phyloP scores from a whole-genome alignment of 1,140 invertebrate species.

The Mercenaria mercenaria region DNA sequence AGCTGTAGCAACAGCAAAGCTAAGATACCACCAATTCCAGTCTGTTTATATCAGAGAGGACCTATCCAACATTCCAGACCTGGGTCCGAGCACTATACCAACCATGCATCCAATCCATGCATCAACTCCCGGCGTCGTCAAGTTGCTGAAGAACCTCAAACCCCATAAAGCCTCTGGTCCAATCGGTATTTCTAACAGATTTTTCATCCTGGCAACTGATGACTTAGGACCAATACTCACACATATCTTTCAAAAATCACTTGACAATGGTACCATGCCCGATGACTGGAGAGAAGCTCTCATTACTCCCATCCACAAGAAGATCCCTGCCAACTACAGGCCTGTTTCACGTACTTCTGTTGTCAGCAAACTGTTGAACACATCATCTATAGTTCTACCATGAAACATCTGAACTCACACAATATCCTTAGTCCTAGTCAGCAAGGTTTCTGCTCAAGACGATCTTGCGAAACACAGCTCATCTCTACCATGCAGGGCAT shows the following conservation, averaged over 20 bases:
- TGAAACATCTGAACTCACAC: conserved; percentile 41
- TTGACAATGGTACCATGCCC: conserved; percentile 39
- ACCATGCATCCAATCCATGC: conserved; percentile 7
- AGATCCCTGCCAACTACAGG: conserved; percentile 48
- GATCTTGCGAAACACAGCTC: conserved; percentile 55
- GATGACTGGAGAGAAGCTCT: conserved; percentile 55
- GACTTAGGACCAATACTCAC: conserved; percentile 54
- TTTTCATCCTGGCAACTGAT: background rate
- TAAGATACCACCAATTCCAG: conserved; percentile 36
- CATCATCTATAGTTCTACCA: conserved; percentile 53
- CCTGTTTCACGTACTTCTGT: conserved; percentile 65
- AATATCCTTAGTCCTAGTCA: conserved; percentile 50
- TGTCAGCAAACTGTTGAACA: conserved; percentile 63
- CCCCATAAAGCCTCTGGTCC: conserved; percentile 60
- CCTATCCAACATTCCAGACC: no score
- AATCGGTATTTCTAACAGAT: no score
- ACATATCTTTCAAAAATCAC: conserved; percentile 49
- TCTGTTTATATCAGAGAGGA: conserved; percentile 23
- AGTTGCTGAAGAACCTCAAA: conserved; percentile 50
- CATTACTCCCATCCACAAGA: conserved; percentile 64
- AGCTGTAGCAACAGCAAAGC: conserved; percentile 36
- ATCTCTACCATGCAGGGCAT: no score
- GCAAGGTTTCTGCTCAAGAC: conserved; percentile 56
- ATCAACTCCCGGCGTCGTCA: conserved; percentile 15
- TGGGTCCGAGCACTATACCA: background rate